A percentile compares a stretch with the other conserved stretches of the same genome.
phyloP scores from a whole-genome alignment of 1,140 invertebrate genomes.

The Euschistus heros region DNA sequence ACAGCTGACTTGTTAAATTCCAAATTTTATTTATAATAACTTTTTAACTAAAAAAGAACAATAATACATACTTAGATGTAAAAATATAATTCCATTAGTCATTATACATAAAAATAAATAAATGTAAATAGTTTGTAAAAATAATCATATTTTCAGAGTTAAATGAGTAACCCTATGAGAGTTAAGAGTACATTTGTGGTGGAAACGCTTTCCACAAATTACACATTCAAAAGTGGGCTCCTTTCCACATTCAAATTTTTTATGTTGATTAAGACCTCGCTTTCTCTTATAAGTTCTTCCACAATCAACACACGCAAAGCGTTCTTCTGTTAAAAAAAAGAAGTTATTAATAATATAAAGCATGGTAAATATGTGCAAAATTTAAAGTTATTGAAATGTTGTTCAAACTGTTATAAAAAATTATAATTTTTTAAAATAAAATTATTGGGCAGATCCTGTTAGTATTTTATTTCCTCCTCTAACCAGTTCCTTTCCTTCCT shows the following conservation, averaged over 20 bases:
- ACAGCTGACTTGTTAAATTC: too few relatives aligned
- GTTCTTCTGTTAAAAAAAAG: not conserved
- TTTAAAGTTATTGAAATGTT: not conserved
- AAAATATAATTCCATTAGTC: too few relatives aligned
- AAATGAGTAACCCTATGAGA: not conserved
- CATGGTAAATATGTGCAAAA: too few relatives aligned
- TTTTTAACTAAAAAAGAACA: too few relatives aligned
- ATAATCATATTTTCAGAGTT: not conserved
- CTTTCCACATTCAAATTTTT: conserved; percentile 45
- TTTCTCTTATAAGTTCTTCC: conserved; percentile 25
- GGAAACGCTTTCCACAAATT: conserved; percentile 39
- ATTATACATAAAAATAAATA: too few relatives aligned
- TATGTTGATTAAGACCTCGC: conserved; percentile 27
- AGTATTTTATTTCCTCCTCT: not conserved
- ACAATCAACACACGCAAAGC: conserved; percentile 21
- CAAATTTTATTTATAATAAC: too few relatives aligned
- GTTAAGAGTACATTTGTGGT: conserved; percentile 39
- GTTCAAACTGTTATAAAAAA: conserved; percentile 4
- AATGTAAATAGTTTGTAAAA: too few relatives aligned
- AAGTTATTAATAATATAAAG: too few relatives aligned
- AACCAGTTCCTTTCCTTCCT: too few relatives aligned
- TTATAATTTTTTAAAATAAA: conserved; percentile 10
- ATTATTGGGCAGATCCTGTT: not conserved
- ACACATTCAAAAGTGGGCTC: conserved; percentile 41
- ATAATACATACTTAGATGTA: too few relatives aligned